Evolutionary conservation across 2,888 invertebrate species (phyloP).

Genomic region (Aromia moschata): DNA sequence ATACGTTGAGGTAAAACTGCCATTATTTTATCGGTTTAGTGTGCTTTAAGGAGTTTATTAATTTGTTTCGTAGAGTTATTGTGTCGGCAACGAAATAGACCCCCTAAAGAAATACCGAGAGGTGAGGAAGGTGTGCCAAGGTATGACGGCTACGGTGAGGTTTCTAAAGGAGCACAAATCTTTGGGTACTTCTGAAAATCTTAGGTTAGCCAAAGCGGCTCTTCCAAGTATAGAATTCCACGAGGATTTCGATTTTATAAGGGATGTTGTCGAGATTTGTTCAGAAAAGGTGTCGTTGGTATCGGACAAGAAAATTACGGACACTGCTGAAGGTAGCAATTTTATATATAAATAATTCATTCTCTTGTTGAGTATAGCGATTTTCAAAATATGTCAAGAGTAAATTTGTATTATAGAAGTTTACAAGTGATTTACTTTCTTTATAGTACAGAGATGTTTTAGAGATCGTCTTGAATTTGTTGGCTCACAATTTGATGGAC

Average conservation of each 20-base stretch:
- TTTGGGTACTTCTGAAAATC: conserved; percentile 55
- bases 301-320: conserved; percentile 36
- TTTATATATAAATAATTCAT: not conserved
- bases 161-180: conserved; percentile 60
- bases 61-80: conserved; percentile 59
- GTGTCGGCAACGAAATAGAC: conserved; percentile 55
- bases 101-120: conserved; percentile 61
- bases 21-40: too few relatives aligned
- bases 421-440: too few relatives aligned
- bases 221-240: conserved; percentile 70
- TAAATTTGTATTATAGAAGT: not conserved
- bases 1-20: conserved; percentile 63
- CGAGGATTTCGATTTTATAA: conserved; percentile 66
- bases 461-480: conserved; percentile 65
- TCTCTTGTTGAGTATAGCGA: too few relatives aligned
- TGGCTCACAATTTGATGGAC: conserved; percentile 68
- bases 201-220: conserved; percentile 66
- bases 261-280: conserved; percentile 53
- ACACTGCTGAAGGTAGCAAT: conserved; percentile 42
- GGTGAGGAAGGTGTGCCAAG: conserved; percentile 60
- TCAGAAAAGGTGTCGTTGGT: conserved; percentile 49
- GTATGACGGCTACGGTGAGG: conserved; percentile 63
- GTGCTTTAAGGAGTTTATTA: too few relatives aligned
- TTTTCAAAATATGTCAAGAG: not conserved
- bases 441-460: too few relatives aligned